These are phyloP conservation scores for Cryptus viduatorius DNA, from an alignment of 2,888 invertebrate genomes.

Conservation along the genomic window DNA sequence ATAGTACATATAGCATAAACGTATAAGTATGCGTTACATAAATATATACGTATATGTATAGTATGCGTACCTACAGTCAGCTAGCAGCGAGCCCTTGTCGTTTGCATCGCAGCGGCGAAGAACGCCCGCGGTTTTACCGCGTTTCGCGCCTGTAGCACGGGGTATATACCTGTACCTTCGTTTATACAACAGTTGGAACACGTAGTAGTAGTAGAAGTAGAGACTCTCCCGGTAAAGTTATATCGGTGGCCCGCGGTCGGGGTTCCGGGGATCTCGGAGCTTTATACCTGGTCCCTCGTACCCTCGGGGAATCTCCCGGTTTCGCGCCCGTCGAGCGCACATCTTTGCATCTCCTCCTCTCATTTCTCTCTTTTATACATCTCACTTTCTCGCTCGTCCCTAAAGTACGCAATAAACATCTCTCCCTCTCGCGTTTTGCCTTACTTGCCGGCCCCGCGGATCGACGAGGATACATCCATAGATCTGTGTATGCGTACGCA, in stretches of 20 bases:
- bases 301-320: slow-evolving; percentile 53
- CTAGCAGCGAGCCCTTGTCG: background rate
- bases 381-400: slow-evolving; percentile 24
- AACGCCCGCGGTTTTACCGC: slow-evolving; percentile 63
- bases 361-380: slow-evolving; percentile 40
- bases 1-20: background rate
- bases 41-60: slow-evolving; percentile 24
- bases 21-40: background rate
- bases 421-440: slow-evolving; percentile 12
- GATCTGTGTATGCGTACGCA: background rate
- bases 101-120: slow-evolving; percentile 18
- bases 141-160: slow-evolving; percentile 44
- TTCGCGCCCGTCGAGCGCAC: slow-evolving; percentile 42
- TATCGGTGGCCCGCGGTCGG: slow-evolving; percentile 55
- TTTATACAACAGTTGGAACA: background rate
- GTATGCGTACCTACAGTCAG: slow-evolving; percentile 15
- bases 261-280: slow-evolving; percentile 45
- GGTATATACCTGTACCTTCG: slow-evolving; percentile 24
- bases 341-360: slow-evolving; percentile 14
- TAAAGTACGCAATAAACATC: slow-evolving; percentile 46
- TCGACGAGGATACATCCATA: background rate
- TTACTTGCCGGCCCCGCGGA: slow-evolving; percentile 15
- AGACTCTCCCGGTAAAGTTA: slow-evolving; percentile 34
- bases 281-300: slow-evolving; percentile 59
- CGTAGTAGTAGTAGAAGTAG: background rate